phyloP scores from a whole-genome alignment of 2,113 vertebrate genomes.

The Hemiscyllium ocellatum region DNA sequence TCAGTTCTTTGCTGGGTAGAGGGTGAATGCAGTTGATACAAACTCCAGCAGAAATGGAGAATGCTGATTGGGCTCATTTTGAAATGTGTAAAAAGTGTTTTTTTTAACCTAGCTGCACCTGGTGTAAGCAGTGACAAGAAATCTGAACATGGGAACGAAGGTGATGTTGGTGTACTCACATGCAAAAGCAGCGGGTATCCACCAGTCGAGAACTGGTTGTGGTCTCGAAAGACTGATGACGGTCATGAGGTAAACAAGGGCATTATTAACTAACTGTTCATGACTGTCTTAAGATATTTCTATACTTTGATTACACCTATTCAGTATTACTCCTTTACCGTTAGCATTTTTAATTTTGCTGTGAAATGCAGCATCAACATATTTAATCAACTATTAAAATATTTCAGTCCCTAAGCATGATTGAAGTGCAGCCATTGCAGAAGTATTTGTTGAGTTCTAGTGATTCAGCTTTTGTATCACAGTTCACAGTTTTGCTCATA shows the following conservation, averaged over 20 bases:
- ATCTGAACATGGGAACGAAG: conserved; percentile 75
- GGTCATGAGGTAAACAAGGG: conserved; percentile 37
- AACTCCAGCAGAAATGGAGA: too few relatives aligned
- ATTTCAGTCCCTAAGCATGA: not conserved
- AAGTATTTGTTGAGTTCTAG: not conserved
- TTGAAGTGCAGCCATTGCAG: not conserved
- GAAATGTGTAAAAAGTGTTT: not conserved
- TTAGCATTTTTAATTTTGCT: not conserved
- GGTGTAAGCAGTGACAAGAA: conserved; percentile 66
- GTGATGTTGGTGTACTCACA: conserved; percentile 58
- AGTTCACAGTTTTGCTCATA: not conserved
- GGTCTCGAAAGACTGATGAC: conserved; percentile 49
- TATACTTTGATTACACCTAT: not conserved
- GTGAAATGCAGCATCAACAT: not conserved
- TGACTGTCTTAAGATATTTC: not conserved
- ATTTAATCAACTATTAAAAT: not conserved
- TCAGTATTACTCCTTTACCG: not conserved
- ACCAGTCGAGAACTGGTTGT: conserved; percentile 44
- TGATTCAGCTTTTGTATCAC: not conserved
- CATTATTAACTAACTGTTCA: not conserved
- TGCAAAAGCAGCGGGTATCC: conserved; percentile 70
- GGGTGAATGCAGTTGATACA: too few relatives aligned
- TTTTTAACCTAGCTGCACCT: conserved; percentile 53
- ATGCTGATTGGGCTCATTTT: not conserved
- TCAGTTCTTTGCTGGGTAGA: too few relatives aligned